Evolutionary conservation across 2,888 invertebrate species (phyloP).

Genomic region (Darwinula stevensoni): DNA sequence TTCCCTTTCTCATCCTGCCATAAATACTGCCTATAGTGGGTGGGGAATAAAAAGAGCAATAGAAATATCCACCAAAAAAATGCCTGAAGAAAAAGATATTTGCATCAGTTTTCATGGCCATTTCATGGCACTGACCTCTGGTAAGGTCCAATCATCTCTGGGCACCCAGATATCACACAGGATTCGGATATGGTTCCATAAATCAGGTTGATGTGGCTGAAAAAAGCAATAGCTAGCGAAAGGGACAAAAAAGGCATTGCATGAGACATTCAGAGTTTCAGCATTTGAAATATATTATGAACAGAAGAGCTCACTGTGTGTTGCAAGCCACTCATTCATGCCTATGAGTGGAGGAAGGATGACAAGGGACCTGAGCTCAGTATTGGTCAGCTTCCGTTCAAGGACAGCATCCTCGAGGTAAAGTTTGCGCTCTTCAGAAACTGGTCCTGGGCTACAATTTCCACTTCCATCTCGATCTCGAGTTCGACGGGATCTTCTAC

Average conservation of each 20-base stretch:
- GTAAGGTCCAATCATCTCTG: conserved; percentile 88
- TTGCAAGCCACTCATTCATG: conserved; percentile 97
- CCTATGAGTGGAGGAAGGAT: conserved; percentile 83
- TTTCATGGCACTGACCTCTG: conserved; percentile 31
- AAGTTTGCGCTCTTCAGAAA: conserved; percentile 39
- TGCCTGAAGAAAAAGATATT: neutral
- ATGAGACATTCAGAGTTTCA: neutral
- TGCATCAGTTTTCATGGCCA: neutral
- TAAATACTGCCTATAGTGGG: conserved; percentile 50
- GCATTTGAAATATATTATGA: conserved; percentile 3
- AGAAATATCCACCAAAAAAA: neutral
- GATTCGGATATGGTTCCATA: conserved; percentile 96
- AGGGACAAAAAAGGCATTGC: conserved; percentile 8
- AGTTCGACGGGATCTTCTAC: neutral
- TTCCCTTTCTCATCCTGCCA: conserved; percentile 99
- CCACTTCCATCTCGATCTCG: neutral
- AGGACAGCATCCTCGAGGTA: conserved; percentile 82
- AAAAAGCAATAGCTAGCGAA: conserved; percentile 65
- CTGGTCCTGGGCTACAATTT: neutral
- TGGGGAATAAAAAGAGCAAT: neutral
- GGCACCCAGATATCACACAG: conserved; percentile 82
- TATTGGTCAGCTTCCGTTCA: conserved; percentile 74
- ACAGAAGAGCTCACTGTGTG: conserved; percentile 45
- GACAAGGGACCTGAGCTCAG: conserved; percentile 75
- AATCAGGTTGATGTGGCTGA: conserved; percentile 93